Evolutionary conservation across 2,113 vertebrate species (phyloP), one percentile per base, ranked within the genome.

Genomic region (Lontra canadensis): DNA sequence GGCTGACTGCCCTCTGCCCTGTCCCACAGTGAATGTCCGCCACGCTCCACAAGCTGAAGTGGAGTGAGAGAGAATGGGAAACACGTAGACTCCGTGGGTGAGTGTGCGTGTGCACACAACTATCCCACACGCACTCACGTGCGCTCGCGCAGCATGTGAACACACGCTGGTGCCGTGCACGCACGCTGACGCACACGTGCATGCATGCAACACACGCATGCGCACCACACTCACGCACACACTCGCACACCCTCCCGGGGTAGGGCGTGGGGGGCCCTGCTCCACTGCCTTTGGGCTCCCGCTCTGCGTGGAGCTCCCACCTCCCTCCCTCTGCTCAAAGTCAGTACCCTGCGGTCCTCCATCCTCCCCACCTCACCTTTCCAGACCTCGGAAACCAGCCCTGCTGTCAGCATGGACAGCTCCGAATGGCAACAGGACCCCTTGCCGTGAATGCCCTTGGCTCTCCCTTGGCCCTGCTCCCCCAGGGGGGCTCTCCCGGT

Each of bases 291-390:
- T 26, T 17, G 34, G 17, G 47, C 29, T 12, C 31, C 42, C 6
- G 15, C 18, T n/a, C 25, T 5, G 55, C 21, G 2, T 4, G 0
- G 39, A 3, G 0, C 3, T 0, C 10, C 36, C 1, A 0, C 14
- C 4, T 3, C 1, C 18, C 8, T 26, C 23, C 1, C 34, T 7
- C 6, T 3, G 21, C 31, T 65, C 14, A 6, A 6, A 26, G 31
- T 1, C 10, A 26, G 20, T 4, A 0, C 55, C 21, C 7, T 11
- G 1, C 23, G 12, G 5, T 36, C 11, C 3, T 74, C 29, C 23
- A 2, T 12, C 25, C 36, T 26, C 78, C 59, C 18, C 17, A 36
- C 44, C 7, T 25, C 11, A 1, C 34, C 1, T 2, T 25, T 34
- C 10, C 29, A 21, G 31, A 23, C 13, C 26, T 23, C 57, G 49